A percentile compares a stretch with the other conserved stretches of the same genome.
These are phyloP conservation scores for Cossypha caffra DNA, from an alignment of 2,797 vertebrate genomes.

Conservation along the genomic window DNA sequence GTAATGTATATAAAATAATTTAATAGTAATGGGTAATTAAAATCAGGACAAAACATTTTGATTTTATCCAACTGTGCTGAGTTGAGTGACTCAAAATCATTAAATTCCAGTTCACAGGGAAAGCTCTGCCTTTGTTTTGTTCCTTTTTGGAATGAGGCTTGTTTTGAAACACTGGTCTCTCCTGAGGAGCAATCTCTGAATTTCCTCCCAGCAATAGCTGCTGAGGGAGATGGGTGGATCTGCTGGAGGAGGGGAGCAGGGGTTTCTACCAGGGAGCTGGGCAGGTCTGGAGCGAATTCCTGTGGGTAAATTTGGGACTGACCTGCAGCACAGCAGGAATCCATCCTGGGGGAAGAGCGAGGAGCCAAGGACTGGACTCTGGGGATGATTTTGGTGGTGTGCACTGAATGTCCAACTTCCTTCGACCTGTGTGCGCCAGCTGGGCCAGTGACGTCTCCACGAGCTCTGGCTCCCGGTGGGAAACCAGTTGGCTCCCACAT, in stretches of 20 bases:
- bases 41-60: slow-evolving; percentile 65
- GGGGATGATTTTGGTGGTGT: accelerated
- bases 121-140: slow-evolving; percentile 37
- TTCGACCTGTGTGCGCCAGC: not conserved
- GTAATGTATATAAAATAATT: slow-evolving; percentile 65
- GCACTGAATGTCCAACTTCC: not conserved
- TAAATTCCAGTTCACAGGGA: slow-evolving; percentile 30
- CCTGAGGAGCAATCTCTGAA: not conserved
- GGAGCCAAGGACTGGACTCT: accelerated
- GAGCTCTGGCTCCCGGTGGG: not conserved
- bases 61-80: slow-evolving; percentile 45
- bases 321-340: not conserved
- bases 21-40: slow-evolving; percentile 69
- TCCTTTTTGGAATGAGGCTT: not conserved
- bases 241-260: not conserved
- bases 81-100: slow-evolving; percentile 46
- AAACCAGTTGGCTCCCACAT: not conserved
- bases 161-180: slow-evolving; percentile 24
- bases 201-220: not conserved
- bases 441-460: not conserved
- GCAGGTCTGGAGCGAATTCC: not conserved
- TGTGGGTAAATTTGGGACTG: not conserved
- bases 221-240: not conserved
- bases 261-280: not conserved
- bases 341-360: not conserved